Evolutionary conservation across 2,888 invertebrate species (phyloP).

Genomic region (Lamellibrachia columna): DNA sequence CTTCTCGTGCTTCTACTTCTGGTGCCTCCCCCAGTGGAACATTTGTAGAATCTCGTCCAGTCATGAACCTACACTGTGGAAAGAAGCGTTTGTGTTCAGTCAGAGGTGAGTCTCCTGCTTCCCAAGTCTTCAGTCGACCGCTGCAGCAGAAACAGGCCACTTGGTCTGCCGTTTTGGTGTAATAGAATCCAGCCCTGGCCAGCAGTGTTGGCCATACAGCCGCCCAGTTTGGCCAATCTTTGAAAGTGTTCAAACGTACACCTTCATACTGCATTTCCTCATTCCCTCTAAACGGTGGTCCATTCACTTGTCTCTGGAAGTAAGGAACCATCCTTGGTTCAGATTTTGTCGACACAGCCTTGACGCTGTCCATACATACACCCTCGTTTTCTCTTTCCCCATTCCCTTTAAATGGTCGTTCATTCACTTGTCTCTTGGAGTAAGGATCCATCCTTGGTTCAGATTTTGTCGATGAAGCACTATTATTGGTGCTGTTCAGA

Average conservation of each 20-base stretch:
- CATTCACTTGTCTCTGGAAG: not conserved
- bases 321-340: not conserved
- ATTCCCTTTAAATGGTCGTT: too few relatives aligned
- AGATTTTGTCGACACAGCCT: not conserved
- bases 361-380: too few relatives aligned
- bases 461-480: too few relatives aligned
- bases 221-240: not conserved
- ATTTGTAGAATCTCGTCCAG: not conserved
- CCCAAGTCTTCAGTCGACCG: constrained; percentile 6
- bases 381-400: not conserved
- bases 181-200: not conserved
- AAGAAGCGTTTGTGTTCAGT: not conserved
- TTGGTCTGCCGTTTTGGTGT: not conserved
- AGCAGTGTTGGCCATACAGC: not conserved
- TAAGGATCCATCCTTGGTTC: not conserved
- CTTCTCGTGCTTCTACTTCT: too few relatives aligned
- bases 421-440: too few relatives aligned
- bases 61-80: not conserved
- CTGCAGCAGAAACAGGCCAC: not conserved
- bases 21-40: not conserved
- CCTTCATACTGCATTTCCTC: not conserved
- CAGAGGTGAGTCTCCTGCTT: not conserved
- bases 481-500: too few relatives aligned
- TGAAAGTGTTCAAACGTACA: not conserved
- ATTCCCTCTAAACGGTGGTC: not conserved